These are phyloP conservation scores for Heliconius hewitsoni DNA, from an alignment of 1,140 invertebrate species.

Conservation along the genomic window DNA sequence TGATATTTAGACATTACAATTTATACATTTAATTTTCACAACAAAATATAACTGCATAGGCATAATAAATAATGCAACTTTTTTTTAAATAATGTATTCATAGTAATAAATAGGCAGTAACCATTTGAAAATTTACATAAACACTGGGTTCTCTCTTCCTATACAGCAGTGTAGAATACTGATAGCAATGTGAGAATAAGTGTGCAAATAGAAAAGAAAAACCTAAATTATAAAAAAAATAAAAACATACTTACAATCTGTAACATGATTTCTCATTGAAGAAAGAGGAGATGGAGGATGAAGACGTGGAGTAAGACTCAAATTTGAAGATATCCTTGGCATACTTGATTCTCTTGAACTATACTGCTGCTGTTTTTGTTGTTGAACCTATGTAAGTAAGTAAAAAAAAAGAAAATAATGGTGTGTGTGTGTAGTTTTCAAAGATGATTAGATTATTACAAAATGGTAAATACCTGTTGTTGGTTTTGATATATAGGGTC, in stretches of 20 bases:
- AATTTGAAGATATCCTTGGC: constrained; percentile 65
- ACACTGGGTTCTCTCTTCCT: too few species aligned
- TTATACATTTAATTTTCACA: too few species aligned
- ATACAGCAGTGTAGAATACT: too few species aligned
- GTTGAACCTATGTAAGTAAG: constrained; percentile 58
- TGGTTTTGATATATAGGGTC: constrained; percentile 81
- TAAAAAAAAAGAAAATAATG: neutral
- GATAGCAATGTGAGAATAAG: too few species aligned
- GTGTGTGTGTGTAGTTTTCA: neutral
- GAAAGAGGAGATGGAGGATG: constrained; percentile 71
- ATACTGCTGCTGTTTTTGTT: constrained; percentile 75
- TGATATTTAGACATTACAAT: too few species aligned
- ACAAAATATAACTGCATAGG: too few species aligned
- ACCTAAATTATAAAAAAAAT: too few species aligned
- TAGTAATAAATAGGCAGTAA: too few species aligned
- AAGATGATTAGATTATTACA: neutral
- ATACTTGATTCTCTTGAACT: constrained; percentile 72
- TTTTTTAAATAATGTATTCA: too few species aligned
- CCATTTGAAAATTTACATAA: too few species aligned
- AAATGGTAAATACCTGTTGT: constrained; percentile 63
- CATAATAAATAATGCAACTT: too few species aligned
- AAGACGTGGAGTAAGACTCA: constrained; percentile 64
- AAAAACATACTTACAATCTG: constrained; percentile 59
- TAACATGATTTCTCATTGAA: constrained; percentile 61
- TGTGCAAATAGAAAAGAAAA: too few species aligned